Evolutionary conservation across 2,797 vertebrate genomes (phyloP), one percentile per base, ranked within the genome.

Genomic region (Myoxocephalus aenaeus): DNA sequence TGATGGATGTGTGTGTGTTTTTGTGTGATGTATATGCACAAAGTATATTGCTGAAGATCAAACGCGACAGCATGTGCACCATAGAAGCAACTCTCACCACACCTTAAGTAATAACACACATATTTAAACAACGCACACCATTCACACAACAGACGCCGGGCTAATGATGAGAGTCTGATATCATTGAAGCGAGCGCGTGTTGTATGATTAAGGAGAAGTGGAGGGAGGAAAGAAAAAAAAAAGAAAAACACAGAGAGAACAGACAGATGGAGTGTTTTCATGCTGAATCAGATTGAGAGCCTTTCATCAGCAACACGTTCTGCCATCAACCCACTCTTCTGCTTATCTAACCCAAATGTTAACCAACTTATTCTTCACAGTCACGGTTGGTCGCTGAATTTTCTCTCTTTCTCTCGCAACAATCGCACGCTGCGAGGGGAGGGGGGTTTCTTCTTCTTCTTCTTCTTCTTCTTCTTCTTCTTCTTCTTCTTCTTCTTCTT

Each of bases 241-340:
- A 38, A 10, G 36, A 27, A 64, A 72, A 63, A 51, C 54, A 63
- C 63, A 42, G 40, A 59, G 65, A 77, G 82, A 77, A 70, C 71
- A 53, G 75, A 84, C 88, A 88, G 87, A 91, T 86, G 86, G 87
- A 81, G 77, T 72, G 86, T 83, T 81, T 84, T 90, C 79, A 71
- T 83, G 81, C 85, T 89, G 90, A 90, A 87, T 86, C 81, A 77
- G 75, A 86, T 56, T 71, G 71, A 84, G 81, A 78, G 29, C 58
- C 79, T 89, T 86, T 88, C 77, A 89, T 85, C 82, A 65, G 11
- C 73, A 84, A 80, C 84, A 90, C 73, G 54, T 78, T 70, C 74
- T 75, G 65, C 76, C 75, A 79, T 77, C 85, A 80, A 9, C 83
- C 86, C 87, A 88, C 83, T 84, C 90, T 62, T 65, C 75, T 69